Percentiles rank a stretch among this genome's conserved stretches.
Evolutionary conservation across 2,888 invertebrate species (phyloP).

Genomic region (Eristalinus sepulchralis): DNA sequence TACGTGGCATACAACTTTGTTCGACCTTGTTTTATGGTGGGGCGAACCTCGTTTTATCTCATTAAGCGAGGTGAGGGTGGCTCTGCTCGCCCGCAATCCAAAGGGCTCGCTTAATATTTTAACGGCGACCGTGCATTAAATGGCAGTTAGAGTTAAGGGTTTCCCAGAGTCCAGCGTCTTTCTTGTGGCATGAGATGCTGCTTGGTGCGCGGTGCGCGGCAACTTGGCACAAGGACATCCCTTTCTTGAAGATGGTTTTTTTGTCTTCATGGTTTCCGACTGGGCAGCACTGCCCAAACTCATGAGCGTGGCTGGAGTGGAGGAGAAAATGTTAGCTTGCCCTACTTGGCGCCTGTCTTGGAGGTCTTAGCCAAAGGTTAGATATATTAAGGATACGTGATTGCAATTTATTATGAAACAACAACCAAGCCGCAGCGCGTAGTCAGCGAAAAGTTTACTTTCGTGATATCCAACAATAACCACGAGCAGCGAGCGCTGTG

Average conservation of each 20-base stretch:
- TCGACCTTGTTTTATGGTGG: constrained; percentile 47
- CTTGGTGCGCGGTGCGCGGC: not conserved
- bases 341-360: constrained; percentile 47
- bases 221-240: constrained; percentile 8
- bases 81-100: not conserved
- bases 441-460: constrained; percentile 45
- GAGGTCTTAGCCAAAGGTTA: constrained; percentile 65
- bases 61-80: constrained; percentile 41
- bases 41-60: constrained; percentile 56
- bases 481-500: constrained; percentile 28
- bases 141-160: constrained; percentile 67
- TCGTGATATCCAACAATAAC: constrained; percentile 63
- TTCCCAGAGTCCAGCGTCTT: constrained; percentile 33
- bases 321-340: constrained; percentile 17
- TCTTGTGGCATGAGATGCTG: not conserved
- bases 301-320: constrained; percentile 34
- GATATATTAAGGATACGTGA: constrained; percentile 68
- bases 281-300: constrained; percentile 44
- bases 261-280: constrained; percentile 30
- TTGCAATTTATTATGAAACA: constrained; percentile 68
- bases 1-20: constrained; percentile 60
- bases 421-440: not conserved
- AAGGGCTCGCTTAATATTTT: constrained; percentile 55
- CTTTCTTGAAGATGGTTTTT: not conserved
- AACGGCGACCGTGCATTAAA: constrained; percentile 65